These are phyloP conservation scores for Ascidia mentula DNA, from an alignment of 23 tunicate genomes.

Conservation along the genomic window DNA sequence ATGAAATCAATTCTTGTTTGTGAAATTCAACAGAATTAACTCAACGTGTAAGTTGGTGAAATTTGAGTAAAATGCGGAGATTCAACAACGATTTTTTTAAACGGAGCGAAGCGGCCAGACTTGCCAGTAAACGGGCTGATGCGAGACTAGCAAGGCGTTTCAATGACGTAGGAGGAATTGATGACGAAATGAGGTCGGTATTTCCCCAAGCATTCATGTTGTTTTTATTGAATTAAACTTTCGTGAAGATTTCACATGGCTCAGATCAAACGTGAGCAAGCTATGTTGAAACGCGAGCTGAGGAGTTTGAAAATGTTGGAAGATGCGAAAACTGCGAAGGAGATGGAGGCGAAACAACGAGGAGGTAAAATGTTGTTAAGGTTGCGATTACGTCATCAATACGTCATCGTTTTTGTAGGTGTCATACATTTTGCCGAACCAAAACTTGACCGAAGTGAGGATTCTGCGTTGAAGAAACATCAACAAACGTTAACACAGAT, in stretches of 20 bases:
- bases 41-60: too few species aligned
- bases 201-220: background rate
- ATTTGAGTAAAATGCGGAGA: background rate
- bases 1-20: too few species aligned
- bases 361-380: too few species aligned
- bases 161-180: conserved; percentile 12
- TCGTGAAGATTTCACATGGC: conserved; percentile 44
- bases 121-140: conserved; percentile 14
- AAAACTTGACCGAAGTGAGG: background rate
- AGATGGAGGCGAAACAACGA: background rate
- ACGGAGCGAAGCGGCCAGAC: conserved; percentile 11
- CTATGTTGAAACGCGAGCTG: conserved; percentile 44
- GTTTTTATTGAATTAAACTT: too few species aligned
- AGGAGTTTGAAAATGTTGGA: conserved; percentile 41
- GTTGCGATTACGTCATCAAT: background rate
- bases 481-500: background rate
- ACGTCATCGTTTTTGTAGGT: background rate
- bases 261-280: conserved; percentile 49
- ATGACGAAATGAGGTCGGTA: conserved; percentile 13
- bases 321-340: conserved; percentile 26
- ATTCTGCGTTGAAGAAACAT: background rate
- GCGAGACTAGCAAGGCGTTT: background rate
- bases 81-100: background rate
- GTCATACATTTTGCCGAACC: conserved; percentile 25
- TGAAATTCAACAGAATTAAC: too few species aligned